phyloP scores from a whole-genome alignment of 2,797 vertebrate species.

The Mareca strepera region DNA sequence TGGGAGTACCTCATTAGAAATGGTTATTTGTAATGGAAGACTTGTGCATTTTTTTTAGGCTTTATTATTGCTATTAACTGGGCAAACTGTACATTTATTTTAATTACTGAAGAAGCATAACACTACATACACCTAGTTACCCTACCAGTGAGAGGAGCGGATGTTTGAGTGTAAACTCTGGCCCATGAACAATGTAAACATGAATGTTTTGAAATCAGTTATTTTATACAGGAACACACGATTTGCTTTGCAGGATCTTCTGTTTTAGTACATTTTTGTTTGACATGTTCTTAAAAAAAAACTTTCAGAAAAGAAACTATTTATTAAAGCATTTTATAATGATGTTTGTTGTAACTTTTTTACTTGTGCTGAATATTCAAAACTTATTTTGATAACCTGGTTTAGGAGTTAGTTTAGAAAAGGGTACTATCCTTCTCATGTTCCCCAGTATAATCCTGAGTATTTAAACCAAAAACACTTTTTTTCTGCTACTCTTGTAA shows the following conservation, averaged over 20 bases:
- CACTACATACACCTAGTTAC: conserved; percentile 61
- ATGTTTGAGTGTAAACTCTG: conserved; percentile 58
- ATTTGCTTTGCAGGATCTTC: conserved; percentile 84
- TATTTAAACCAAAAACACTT: conserved; percentile 75
- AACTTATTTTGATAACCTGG: conserved; percentile 71
- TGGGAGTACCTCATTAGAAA: conserved; percentile 75
- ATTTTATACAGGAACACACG: conserved; percentile 84
- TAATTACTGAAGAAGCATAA: conserved; percentile 73
- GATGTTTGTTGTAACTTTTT: conserved; percentile 77
- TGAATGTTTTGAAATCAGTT: conserved; percentile 82
- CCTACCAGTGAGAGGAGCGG: conserved; percentile 53
- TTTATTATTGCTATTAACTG: conserved; percentile 67
- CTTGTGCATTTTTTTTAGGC: conserved; percentile 40
- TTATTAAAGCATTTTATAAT: conserved; percentile 97
- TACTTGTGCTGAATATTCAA: conserved; percentile 68
- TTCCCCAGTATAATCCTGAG: conserved; percentile 68
- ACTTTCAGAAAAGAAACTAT: conserved; percentile 85
- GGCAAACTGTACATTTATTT: conserved; percentile 68
- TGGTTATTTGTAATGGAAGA: conserved; percentile 57
- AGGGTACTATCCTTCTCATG: conserved; percentile 68
- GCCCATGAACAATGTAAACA: conserved; percentile 67
- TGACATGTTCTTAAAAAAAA: conserved; percentile 84
- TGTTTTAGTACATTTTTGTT: conserved; percentile 88
- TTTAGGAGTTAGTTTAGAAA: conserved; percentile 71
- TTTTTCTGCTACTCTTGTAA: conserved; percentile 69